Percentiles rank a stretch among this genome's conserved stretches.
phyloP scores from a whole-genome alignment of 2,113 vertebrate genomes.

The Dunckerocampus dactyliophorus region DNA sequence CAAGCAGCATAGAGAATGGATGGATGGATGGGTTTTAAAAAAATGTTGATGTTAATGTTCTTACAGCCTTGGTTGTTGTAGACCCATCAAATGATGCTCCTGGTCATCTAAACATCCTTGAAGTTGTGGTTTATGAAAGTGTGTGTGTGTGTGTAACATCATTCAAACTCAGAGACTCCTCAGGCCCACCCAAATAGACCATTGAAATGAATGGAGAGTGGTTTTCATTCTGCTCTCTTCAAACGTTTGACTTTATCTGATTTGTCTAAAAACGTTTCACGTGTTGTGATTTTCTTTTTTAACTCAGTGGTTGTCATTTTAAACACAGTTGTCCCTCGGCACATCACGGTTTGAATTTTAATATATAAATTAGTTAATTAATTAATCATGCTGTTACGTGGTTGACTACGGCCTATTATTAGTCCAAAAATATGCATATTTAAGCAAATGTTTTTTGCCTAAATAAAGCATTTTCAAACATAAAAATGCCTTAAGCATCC shows the following conservation, averaged over 20 bases:
- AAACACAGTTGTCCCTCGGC: too few species aligned
- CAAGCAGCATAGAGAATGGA: too few species aligned
- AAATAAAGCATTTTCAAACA: too few species aligned
- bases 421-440: too few species aligned
- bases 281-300: not conserved
- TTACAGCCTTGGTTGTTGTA: conserved; percentile 24
- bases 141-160: conserved; percentile 55
- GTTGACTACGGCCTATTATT: too few species aligned
- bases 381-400: too few species aligned
- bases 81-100: conserved; percentile 51
- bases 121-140: conserved; percentile 36
- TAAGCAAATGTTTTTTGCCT: too few species aligned
- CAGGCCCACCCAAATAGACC: conserved; percentile 63
- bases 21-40: not conserved
- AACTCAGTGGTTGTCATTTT: too few species aligned
- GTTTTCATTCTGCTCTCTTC: conserved; percentile 11
- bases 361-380: too few species aligned
- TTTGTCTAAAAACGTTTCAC: not conserved
- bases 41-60: conserved; percentile 4
- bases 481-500: too few species aligned
- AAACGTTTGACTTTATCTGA: not conserved
- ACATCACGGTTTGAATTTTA: too few species aligned
- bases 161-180: conserved; percentile 47
- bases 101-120: conserved; percentile 62
- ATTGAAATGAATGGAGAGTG: conserved; percentile 19